Evolutionary conservation across 2,888 invertebrate genomes (phyloP).

Genomic region (Caenorhabditis uteleia): DNA sequence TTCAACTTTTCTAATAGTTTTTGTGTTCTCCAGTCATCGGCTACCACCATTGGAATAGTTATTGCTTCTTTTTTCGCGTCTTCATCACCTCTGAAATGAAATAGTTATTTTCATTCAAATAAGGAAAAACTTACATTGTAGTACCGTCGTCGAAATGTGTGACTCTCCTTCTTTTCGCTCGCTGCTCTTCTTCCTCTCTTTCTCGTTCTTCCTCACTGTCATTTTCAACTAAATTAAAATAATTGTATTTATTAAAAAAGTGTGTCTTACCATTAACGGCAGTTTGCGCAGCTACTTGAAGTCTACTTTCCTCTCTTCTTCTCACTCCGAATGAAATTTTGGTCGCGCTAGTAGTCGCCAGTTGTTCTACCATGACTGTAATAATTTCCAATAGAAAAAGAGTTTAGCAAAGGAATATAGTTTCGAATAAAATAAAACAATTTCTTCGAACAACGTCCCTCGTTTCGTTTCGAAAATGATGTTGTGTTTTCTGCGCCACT

Average conservation of each 20-base stretch:
- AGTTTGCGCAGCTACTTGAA: constrained; percentile 12
- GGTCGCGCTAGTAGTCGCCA: neutral
- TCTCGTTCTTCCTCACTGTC: constrained; percentile 53
- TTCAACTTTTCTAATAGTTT: constrained; percentile 51
- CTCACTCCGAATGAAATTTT: constrained; percentile 58
- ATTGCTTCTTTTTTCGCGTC: constrained; percentile 34
- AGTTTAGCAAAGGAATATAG: neutral
- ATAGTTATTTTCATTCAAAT: neutral
- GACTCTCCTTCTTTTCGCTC: constrained; percentile 44
- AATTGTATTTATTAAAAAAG: constrained; percentile 1
- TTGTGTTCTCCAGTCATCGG: constrained; percentile 53
- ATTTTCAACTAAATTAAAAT: constrained; percentile 26
- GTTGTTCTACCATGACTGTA: constrained; percentile 18
- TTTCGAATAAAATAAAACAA: neutral
- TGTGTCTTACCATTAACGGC: constrained; percentile 29
- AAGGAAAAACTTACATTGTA: constrained; percentile 34
- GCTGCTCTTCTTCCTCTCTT: constrained; percentile 40
- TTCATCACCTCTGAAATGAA: constrained; percentile 43
- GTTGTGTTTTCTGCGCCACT: neutral
- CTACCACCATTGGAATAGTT: constrained; percentile 55
- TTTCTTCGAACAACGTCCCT: neutral
- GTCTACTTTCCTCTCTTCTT: constrained; percentile 36
- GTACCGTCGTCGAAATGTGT: constrained; percentile 53
- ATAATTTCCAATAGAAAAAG: neutral
- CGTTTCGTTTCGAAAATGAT: neutral